A percentile compares a stretch with the other conserved stretches of the same genome.
Evolutionary conservation across 2,113 vertebrate genomes (phyloP).

Genomic region (Actenoides hombroni): DNA sequence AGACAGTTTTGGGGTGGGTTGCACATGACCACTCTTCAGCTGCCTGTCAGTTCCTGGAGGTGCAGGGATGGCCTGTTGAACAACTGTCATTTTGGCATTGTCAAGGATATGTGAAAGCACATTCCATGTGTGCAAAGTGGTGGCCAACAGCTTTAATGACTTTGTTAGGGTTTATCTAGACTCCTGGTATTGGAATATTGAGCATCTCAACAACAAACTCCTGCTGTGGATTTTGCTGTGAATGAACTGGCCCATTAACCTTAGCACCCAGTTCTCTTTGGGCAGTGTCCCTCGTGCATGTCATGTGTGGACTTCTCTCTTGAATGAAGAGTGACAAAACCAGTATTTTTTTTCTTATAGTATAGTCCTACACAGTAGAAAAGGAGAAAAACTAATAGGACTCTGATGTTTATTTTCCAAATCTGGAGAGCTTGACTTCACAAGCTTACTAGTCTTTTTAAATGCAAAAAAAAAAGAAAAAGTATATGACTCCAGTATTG

Average conservation of each 20-base stretch:
- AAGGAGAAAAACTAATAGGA: background rate
- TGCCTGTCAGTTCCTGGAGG: background rate
- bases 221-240: background rate
- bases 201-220: background rate
- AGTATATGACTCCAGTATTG: background rate
- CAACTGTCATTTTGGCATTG: background rate
- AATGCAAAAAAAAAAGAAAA: background rate
- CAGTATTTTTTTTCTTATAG: background rate
- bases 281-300: background rate
- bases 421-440: background rate
- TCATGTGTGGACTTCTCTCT: background rate
- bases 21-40: background rate
- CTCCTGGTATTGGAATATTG: background rate
- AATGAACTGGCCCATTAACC: background rate
- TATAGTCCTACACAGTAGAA: background rate
- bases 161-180: background rate
- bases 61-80: background rate
- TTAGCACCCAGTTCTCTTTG: background rate
- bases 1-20: background rate
- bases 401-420: background rate
- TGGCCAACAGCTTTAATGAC: background rate
- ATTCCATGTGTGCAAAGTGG: background rate
- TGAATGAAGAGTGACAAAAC: background rate
- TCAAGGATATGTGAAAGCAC: background rate
- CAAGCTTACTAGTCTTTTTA: background rate